Conservation (phyloP, 2,113 vertebrate genomes). For the Dicaeum eximium region DNA sequence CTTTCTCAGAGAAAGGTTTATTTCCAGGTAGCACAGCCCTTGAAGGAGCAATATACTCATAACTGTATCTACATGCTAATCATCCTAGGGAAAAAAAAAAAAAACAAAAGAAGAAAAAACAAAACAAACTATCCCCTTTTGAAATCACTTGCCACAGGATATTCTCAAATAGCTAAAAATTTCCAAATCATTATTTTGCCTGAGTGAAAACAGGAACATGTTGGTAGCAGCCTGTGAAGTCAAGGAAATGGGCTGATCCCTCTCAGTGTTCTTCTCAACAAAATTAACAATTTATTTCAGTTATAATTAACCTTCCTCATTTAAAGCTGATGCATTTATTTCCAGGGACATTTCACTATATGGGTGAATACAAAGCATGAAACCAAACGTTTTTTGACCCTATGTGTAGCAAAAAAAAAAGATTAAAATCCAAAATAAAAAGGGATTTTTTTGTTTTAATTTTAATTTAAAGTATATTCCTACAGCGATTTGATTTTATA, state of each 20-base stretch:
- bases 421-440: neutral
- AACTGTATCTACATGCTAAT: neutral
- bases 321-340: neutral
- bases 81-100: too few species aligned
- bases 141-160: neutral
- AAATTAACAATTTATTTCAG: neutral
- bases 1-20: neutral
- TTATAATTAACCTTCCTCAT: neutral
- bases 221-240: neutral
- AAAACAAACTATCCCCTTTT: neutral
- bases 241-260: neutral
- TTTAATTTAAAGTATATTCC: neutral
- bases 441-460: rapidly evolving
- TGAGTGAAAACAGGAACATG: neutral
- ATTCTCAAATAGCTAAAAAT: neutral
- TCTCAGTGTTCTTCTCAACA: neutral
- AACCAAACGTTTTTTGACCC: neutral
- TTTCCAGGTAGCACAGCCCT: neutral
- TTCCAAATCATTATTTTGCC: neutral
- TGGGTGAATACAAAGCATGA: neutral
- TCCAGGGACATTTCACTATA: neutral
- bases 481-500: neutral
- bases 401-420: neutral
- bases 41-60: neutral
- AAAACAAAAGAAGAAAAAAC: too few species aligned